Base-by-base conservation (phyloP, 2,797 vertebrate species). In the Telmatherina bonti region DNA sequence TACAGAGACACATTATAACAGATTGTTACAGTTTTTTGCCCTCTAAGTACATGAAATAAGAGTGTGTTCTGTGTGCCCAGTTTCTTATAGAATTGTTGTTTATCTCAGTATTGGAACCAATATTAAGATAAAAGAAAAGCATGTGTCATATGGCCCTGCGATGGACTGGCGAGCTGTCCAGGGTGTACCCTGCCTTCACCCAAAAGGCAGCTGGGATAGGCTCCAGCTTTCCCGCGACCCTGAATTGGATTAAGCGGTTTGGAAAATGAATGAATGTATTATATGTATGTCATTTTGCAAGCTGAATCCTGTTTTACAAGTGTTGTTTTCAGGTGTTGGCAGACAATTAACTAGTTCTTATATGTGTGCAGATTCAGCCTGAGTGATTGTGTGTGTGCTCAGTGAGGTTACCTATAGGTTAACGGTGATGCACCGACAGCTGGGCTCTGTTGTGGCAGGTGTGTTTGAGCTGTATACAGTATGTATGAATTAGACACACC, bases 381-480 rank as follows among this genome's bases (percentile, higher is more conserved):
- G 56, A 67, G 38, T 69, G 72, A 73, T 62, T 80, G 68, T 73
- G 47, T 63, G 63, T 38, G 59, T 16, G 59, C 49, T 57, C 56
- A 26, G 30, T 70, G 76, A 68, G 86, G 88, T 81, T 78, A 66
- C 62, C 36, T 83, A 64, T 75, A 84, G 76, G 85, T 84, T 87
- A 82, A 86, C 84, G 79, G 80, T 85, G 89, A 88, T 89, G 78
- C 78, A 63, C 87, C 89, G 88, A 93, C 93, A 93, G 91, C 91
- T 93, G 89, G 88, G 76, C 75, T 85, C 86, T 90, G 82, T 89
- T 88, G 88, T 88, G 88, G 87, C 89, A 93, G 88, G 89, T 90
- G 90, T 86, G 87, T 77, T 67, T 24, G 62, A 70, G 74, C 72
- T 84, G 84, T 78, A 41, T 41, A 41, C 38, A 16, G 65, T 81